Evolutionary conservation across 2,113 vertebrate genomes (phyloP).

Genomic region (Misgurnus anguillicaudatus): DNA sequence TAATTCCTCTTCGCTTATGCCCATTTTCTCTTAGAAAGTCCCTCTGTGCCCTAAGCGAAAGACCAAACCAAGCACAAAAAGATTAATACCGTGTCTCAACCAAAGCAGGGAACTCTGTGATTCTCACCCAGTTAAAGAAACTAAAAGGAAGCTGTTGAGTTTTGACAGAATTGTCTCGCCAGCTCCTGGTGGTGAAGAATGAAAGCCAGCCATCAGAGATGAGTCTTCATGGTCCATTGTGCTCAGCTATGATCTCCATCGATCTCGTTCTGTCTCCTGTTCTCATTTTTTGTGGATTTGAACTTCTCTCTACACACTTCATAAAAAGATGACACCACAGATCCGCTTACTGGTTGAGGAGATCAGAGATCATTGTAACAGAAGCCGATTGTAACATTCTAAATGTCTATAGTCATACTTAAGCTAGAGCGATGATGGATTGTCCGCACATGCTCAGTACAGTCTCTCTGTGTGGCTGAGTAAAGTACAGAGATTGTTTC

Average conservation of each 20-base stretch:
- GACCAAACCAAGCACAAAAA: not conserved
- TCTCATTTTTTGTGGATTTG: conserved; percentile 25
- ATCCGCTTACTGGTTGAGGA: not conserved
- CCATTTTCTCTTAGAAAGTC: not conserved
- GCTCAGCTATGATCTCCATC: conserved; percentile 27
- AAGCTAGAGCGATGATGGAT: not conserved
- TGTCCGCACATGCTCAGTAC: too few relatives aligned
- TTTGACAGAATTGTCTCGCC: not conserved
- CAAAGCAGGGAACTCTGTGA: not conserved
- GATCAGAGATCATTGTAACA: not conserved
- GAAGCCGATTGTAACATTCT: not conserved
- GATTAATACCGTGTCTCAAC: not conserved
- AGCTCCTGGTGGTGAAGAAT: conserved; percentile 1
- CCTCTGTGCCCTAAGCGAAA: not conserved
- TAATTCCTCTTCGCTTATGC: not conserved
- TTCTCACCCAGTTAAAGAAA: not conserved
- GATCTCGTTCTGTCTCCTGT: conserved; percentile 19
- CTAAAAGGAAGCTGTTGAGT: conserved; percentile 1
- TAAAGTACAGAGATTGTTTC: too few relatives aligned
- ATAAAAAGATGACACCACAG: not conserved
- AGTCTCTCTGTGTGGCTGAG: too few relatives aligned
- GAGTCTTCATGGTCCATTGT: conserved; percentile 27
- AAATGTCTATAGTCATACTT: conserved; percentile 19
- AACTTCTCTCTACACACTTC: conserved; percentile 22
- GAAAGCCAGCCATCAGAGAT: conserved; percentile 24